A percentile compares a stretch with the other conserved stretches of the same genome.
Evolutionary conservation across 1,140 invertebrate species (phyloP).

Genomic region (Pinna nobilis): DNA sequence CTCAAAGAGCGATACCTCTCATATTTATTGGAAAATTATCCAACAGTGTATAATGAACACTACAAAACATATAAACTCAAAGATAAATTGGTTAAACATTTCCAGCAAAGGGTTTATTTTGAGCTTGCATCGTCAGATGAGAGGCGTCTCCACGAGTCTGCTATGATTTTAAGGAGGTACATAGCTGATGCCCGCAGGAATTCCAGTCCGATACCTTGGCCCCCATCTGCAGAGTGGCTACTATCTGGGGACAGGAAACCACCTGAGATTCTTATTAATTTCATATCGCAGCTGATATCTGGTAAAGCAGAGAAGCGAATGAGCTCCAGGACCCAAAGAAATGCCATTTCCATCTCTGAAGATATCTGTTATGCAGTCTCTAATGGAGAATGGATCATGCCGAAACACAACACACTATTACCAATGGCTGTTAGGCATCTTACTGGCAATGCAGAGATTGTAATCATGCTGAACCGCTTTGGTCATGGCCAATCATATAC

Average conservation of each 20-base stretch:
- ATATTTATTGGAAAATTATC: background rate
- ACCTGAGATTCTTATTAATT: constrained; percentile 3
- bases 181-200: constrained; percentile 5
- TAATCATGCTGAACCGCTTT: constrained; percentile 26
- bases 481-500: constrained; percentile 29
- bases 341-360: constrained; percentile 11
- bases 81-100: background rate
- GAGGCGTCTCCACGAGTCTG: constrained; percentile 5
- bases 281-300: background rate
- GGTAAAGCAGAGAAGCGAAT: background rate
- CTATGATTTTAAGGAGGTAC: background rate
- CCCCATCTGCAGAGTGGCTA: constrained; percentile 11
- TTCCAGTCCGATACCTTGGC: background rate
- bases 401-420: constrained; percentile 28
- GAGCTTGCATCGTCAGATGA: constrained; percentile 9
- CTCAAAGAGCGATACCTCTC: constrained; percentile 2
- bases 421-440: constrained; percentile 30
- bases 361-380: constrained; percentile 18
- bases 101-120: background rate
- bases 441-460: constrained; percentile 37
- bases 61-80: background rate
- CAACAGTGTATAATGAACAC: background rate
- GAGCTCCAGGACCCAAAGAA: background rate
- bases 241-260: constrained; percentile 7
- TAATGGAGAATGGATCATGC: constrained; percentile 30